phyloP scores from a whole-genome alignment of 2,113 vertebrate species.

The Macquaria australasica region DNA sequence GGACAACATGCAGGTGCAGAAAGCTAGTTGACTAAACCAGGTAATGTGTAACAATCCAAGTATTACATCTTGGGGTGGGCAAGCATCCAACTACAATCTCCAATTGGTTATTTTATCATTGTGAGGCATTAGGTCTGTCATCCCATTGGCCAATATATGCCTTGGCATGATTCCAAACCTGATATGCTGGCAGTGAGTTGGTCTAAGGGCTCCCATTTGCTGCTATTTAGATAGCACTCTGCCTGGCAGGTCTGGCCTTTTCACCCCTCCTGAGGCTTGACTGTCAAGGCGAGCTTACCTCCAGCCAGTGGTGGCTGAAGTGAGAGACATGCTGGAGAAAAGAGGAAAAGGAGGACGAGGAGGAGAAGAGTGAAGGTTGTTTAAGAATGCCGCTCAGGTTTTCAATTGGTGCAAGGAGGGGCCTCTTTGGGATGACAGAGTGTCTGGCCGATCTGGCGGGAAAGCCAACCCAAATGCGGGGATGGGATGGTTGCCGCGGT shows the following conservation, averaged over 20 bases:
- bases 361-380: slow-evolving; percentile 48
- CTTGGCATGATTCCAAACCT: slow-evolving; percentile 57
- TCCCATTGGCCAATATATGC: slow-evolving; percentile 63
- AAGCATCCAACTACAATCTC: slow-evolving; percentile 60
- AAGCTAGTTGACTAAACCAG: slow-evolving; percentile 20
- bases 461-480: slow-evolving; percentile 77
- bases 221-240: slow-evolving; percentile 62
- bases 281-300: slow-evolving; percentile 67
- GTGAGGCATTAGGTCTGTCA: slow-evolving; percentile 62
- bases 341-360: slow-evolving; percentile 48
- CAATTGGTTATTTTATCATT: slow-evolving; percentile 68
- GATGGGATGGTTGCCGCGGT: slow-evolving; percentile 68
- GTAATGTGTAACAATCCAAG: slow-evolving; percentile 40
- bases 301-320: slow-evolving; percentile 50
- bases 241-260: slow-evolving; percentile 63
- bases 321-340: slow-evolving; percentile 44
- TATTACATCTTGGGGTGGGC: slow-evolving; percentile 37
- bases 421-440: slow-evolving; percentile 79
- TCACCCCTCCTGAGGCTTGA: slow-evolving; percentile 56
- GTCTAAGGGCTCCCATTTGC: slow-evolving; percentile 54
- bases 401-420: slow-evolving; percentile 73
- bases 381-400: slow-evolving; percentile 83
- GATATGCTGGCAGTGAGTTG: slow-evolving; percentile 56
- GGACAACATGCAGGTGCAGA: neutral
- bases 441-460: slow-evolving; percentile 79